These are phyloP conservation scores for Strigamia transsilvanica DNA, from an alignment of 2,888 invertebrate species.

Conservation along the genomic window DNA sequence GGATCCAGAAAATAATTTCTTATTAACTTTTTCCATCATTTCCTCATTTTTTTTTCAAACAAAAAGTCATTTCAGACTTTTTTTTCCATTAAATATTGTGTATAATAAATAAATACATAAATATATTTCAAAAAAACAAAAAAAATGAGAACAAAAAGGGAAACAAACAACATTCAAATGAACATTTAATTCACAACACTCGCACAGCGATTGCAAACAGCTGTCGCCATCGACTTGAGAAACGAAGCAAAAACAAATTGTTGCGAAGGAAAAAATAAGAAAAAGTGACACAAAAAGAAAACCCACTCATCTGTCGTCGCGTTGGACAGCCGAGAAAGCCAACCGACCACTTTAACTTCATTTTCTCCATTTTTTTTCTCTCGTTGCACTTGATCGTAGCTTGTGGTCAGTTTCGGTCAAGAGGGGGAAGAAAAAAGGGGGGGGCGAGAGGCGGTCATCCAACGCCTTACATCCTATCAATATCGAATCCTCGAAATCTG, in stretches of 20 bases:
- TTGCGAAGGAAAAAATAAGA: background rate
- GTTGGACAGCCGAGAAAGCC: background rate
- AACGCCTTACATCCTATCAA: slow-evolving; percentile 28
- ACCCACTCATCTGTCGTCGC: slow-evolving; percentile 17
- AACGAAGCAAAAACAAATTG: background rate
- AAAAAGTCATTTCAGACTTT: no score
- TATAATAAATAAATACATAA: background rate
- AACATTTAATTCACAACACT: slow-evolving; percentile 38
- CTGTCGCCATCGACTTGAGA: slow-evolving; percentile 24
- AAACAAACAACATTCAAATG: slow-evolving; percentile 27
- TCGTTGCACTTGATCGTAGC: no score
- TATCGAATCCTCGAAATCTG: slow-evolving; percentile 27
- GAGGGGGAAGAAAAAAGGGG: background rate
- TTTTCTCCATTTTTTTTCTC: background rate
- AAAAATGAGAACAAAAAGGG: background rate
- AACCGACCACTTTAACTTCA: slow-evolving; percentile 23
- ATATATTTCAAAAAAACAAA: background rate
- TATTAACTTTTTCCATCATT: background rate
- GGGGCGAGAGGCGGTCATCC: background rate
- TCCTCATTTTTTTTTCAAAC: background rate
- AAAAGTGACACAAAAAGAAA: slow-evolving; percentile 16
- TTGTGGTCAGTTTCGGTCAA: slow-evolving; percentile 26
- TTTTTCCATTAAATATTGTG: background rate
- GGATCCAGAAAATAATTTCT: background rate
- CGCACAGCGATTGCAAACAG: slow-evolving; percentile 30